A percentile compares a stretch with the other conserved stretches of the same genome.
Conservation (phyloP, 2,797 vertebrate genomes). For the Pipistrellus kuhlii region DNA sequence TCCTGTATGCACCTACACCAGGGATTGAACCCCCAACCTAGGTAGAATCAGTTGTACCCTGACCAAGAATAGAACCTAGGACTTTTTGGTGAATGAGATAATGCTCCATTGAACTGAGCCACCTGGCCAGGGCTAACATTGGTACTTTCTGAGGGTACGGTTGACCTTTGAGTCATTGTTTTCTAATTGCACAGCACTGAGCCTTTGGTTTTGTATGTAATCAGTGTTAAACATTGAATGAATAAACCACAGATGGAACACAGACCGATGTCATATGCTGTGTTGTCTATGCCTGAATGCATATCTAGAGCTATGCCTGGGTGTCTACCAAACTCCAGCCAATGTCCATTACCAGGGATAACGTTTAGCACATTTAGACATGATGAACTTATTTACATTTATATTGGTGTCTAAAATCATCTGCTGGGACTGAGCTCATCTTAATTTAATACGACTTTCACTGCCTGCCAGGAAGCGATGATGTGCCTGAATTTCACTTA, state of each 20-base stretch:
- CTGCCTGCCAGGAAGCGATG: slow-evolving; percentile 67
- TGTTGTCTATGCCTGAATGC: background rate
- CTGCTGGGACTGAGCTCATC: slow-evolving; percentile 58
- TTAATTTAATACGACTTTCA: slow-evolving; percentile 72
- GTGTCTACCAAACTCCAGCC: background rate
- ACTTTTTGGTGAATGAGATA: background rate
- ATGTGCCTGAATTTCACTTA: slow-evolving; percentile 60
- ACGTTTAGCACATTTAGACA: slow-evolving; percentile 50
- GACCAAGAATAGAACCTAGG: background rate
- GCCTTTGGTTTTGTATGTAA: background rate
- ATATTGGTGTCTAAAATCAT: slow-evolving; percentile 71
- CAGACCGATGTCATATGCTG: background rate
- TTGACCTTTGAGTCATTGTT: background rate
- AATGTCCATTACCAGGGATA: slow-evolving; percentile 39
- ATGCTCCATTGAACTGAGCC: background rate
- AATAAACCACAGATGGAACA: background rate
- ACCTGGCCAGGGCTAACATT: background rate
- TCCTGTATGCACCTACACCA: background rate
- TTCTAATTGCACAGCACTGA: background rate
- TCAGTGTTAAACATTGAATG: background rate
- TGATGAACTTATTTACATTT: slow-evolving; percentile 70
- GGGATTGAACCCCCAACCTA: background rate
- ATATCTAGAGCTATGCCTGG: background rate
- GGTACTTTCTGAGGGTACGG: background rate
- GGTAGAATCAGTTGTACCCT: no score